These are phyloP conservation scores for Hydropotes inermis DNA, from an alignment of 2,113 vertebrate species.

Conservation along the genomic window DNA sequence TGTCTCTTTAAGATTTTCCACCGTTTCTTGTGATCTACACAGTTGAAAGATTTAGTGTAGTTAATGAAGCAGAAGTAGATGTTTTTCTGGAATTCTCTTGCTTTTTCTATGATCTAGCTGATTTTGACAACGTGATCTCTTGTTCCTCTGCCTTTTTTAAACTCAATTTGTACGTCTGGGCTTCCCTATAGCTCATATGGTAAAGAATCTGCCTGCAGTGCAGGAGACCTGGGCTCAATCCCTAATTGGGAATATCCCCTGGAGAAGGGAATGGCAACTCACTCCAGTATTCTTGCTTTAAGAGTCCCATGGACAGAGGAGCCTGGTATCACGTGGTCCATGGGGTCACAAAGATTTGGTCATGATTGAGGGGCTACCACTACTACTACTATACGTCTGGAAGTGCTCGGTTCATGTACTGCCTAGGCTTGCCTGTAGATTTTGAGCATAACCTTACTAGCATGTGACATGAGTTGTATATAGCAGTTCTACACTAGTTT, in stretches of 20 bases:
- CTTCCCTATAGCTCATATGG: background rate
- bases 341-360: background rate
- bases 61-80: background rate
- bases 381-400: background rate
- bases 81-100: background rate
- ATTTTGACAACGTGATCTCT: background rate
- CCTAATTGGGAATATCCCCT: background rate
- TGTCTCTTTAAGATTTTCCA: background rate
- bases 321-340: background rate
- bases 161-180: background rate
- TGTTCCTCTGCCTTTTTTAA: background rate
- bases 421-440: background rate
- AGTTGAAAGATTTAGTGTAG: background rate
- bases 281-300: background rate
- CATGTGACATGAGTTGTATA: background rate
- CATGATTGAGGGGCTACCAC: rapidly evolving
- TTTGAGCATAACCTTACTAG: background rate
- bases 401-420: background rate
- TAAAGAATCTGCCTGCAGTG: background rate
- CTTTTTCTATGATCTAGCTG: background rate
- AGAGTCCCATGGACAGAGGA: background rate
- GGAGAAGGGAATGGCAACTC: background rate
- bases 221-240: background rate
- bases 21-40: background rate
- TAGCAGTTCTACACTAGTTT: background rate